Conservation (phyloP, 2,113 vertebrate species). For the Alethe castanea region DNA sequence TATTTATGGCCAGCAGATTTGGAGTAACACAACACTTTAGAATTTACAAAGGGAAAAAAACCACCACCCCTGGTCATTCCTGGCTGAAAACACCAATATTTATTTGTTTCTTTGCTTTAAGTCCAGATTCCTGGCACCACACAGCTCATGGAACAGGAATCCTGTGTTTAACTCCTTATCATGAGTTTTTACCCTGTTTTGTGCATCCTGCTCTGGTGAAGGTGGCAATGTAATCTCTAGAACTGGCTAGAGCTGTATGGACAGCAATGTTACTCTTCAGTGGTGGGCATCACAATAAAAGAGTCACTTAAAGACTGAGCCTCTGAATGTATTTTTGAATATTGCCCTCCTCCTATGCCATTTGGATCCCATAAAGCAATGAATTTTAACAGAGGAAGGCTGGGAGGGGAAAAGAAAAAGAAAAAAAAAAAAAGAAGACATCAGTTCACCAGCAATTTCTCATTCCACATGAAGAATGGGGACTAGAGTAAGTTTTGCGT, state of each 20-base stretch:
- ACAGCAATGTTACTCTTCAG: neutral
- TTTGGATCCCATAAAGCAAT: neutral
- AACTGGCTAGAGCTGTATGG: neutral
- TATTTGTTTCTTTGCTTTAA: neutral
- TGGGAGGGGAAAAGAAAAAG: fast-evolving
- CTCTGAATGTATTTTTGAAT: neutral
- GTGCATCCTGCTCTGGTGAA: neutral
- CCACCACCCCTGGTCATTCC: fast-evolving
- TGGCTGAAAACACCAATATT: neutral
- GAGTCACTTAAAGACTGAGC: neutral
- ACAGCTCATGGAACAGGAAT: neutral
- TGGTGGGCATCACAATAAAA: neutral
- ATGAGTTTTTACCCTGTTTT: neutral
- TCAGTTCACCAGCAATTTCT: neutral
- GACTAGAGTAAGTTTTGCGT: neutral
- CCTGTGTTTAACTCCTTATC: neutral
- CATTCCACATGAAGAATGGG: neutral
- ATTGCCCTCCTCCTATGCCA: neutral
- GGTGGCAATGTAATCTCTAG: neutral
- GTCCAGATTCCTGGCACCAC: neutral
- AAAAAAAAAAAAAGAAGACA: fast-evolving
- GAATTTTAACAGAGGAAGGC: neutral
- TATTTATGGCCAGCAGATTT: neutral
- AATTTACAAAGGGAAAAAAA: neutral
- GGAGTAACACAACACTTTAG: neutral